These are phyloP conservation scores for Globodera rostochiensis DNA, from an alignment of 1,140 invertebrate species.

Conservation along the genomic window DNA sequence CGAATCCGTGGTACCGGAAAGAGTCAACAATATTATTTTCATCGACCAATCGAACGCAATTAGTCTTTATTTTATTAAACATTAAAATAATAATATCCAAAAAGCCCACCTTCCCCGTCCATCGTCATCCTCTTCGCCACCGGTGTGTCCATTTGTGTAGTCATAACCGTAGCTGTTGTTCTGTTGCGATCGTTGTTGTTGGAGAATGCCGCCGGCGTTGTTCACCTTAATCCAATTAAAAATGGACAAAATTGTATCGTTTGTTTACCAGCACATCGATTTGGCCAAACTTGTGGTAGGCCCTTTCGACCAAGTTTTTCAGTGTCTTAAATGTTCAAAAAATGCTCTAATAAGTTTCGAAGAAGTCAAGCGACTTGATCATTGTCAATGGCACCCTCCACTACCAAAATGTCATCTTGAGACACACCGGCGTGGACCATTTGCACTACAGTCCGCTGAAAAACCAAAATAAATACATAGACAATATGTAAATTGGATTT, in stretches of 20 bases:
- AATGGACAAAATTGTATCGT: not conserved
- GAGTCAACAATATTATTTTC: not conserved
- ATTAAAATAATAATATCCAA: no score
- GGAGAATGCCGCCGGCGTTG: no score
- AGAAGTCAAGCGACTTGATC: slow-evolving; percentile 9
- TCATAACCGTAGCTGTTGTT: not conserved
- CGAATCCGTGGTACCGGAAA: not conserved
- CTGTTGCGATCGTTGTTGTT: no score
- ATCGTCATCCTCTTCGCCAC: not conserved
- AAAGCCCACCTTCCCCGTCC: not conserved
- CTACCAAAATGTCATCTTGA: slow-evolving; percentile 40
- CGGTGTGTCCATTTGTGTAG: slow-evolving; percentile 9
- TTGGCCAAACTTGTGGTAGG: slow-evolving; percentile 26
- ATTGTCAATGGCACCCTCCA: slow-evolving; percentile 38
- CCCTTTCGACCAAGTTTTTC: slow-evolving; percentile 34
- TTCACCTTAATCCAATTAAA: not conserved
- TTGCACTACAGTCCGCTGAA: slow-evolving; percentile 31
- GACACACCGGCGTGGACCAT: slow-evolving; percentile 29
- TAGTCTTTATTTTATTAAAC: no score
- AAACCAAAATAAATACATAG: not conserved
- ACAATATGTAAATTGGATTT: not conserved
- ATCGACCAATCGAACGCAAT: not conserved
- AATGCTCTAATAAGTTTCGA: not conserved
- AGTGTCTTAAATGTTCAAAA: slow-evolving; percentile 15
- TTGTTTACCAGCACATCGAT: slow-evolving; percentile 32